A percentile compares a stretch with the other conserved stretches of the same genome.
Conservation (phyloP, 1,140 invertebrate genomes). For the Nebria ingens region DNA sequence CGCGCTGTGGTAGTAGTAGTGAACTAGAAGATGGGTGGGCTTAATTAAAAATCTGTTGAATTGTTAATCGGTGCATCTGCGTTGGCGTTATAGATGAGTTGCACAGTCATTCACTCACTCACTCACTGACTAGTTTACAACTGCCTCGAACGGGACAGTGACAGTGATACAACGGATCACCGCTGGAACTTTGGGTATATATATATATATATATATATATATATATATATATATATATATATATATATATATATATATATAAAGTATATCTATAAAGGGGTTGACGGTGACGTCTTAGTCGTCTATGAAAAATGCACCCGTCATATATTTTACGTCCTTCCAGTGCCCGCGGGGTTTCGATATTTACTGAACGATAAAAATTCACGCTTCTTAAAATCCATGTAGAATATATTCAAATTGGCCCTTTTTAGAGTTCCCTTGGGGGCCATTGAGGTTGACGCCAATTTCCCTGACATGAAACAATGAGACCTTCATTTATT, state of each 20-base stretch:
- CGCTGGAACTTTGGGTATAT: too few species aligned
- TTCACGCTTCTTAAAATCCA: slow-evolving; percentile 39
- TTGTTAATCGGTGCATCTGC: not conserved
- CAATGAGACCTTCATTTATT: slow-evolving; percentile 24
- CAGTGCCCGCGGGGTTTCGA: slow-evolving; percentile 22
- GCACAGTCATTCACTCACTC: too few species aligned
- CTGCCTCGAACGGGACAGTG: too few species aligned
- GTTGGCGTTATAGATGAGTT: not conserved
- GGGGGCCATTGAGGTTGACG: slow-evolving; percentile 38
- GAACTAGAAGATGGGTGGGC: not conserved
- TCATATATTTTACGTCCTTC: slow-evolving; percentile 10
- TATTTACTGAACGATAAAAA: slow-evolving; percentile 35
- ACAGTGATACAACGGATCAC: too few species aligned
- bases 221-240: too few species aligned
- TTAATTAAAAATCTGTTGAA: slow-evolving; percentile 1
- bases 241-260: too few species aligned
- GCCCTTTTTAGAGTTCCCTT: slow-evolving; percentile 34
- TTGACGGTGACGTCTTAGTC: not conserved
- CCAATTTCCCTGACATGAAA: slow-evolving; percentile 38
- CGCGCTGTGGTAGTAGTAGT: not conserved
- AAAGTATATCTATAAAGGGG: too few species aligned
- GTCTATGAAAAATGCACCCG: not conserved
- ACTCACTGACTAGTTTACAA: too few species aligned
- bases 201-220: too few species aligned
- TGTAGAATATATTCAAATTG: slow-evolving; percentile 41